Evolutionary conservation across 1,140 invertebrate species (phyloP).

Genomic region (Microplitis mediator): DNA sequence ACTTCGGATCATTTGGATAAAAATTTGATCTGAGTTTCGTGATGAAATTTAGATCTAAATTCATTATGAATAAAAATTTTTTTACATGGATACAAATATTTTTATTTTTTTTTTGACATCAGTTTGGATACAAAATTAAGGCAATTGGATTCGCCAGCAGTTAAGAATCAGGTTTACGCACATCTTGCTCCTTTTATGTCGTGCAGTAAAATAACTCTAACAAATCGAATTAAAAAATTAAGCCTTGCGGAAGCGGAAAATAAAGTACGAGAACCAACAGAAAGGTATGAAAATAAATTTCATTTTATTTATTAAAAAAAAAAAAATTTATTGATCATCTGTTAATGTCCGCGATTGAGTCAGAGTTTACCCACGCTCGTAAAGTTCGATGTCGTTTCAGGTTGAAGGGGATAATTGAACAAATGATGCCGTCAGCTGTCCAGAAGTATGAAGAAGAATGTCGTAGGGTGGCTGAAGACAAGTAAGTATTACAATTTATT

Average conservation of each 20-base stretch:
- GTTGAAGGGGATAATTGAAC: slow-evolving; percentile 64
- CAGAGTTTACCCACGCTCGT: slow-evolving; percentile 25
- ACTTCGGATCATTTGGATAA: too few relatives aligned
- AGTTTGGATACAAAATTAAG: slow-evolving; percentile 69
- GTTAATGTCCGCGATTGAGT: slow-evolving; percentile 5
- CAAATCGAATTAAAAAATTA: slow-evolving; percentile 72
- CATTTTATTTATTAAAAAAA: not conserved
- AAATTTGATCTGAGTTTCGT: too few relatives aligned
- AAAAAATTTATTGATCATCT: not conserved
- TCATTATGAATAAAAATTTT: too few relatives aligned
- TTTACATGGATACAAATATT: too few relatives aligned
- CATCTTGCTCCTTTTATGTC: slow-evolving; percentile 70
- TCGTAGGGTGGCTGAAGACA: slow-evolving; percentile 63
- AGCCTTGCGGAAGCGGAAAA: slow-evolving; percentile 66
- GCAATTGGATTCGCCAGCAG: slow-evolving; percentile 51
- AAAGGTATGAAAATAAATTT: slow-evolving; percentile 46
- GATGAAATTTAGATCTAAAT: too few relatives aligned
- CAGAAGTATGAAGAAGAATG: slow-evolving; percentile 67
- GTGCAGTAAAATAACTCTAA: slow-evolving; percentile 72
- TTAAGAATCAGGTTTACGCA: slow-evolving; percentile 66
- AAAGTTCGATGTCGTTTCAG: slow-evolving; percentile 47
- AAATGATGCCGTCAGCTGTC: slow-evolving; percentile 65
- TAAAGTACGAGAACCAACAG: slow-evolving; percentile 63
- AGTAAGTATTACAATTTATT: slow-evolving; percentile 55
- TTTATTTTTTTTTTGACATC: slow-evolving; percentile 44